Base-by-base conservation (phyloP, 1,140 invertebrate species). In the Cydia fagiglandana region DNA sequence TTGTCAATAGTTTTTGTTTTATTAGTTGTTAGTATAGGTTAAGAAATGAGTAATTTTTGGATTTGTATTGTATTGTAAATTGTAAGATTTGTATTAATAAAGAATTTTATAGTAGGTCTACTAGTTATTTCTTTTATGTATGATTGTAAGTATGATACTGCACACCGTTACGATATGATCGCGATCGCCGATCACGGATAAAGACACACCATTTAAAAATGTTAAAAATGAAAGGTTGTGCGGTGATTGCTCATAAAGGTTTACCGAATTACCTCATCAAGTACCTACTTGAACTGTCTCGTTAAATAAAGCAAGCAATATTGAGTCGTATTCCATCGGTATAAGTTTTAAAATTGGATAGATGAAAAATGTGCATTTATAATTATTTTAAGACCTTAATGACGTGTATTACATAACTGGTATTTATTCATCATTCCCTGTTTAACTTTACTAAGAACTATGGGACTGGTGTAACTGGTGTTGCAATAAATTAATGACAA, bases 311-410 rank as follows among this genome's bases (percentile, higher is more conserved):
- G 7, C 20, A 24, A 3, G 20, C 20, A 10, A 24, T 61, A 12
- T 61, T 61, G 20, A 61, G 9, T 61, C 56, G 9, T 24, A 24
- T 12, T 61, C 20, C 56, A 4, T 24, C 7, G 20, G 1, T 12
- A 24, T 61, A 61, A 24, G 56, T 61, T 24, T 24, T 6, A 6
- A 61, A 61, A 24, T 20, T 1, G n/a, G n/a, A 53, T 53, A 6
- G n/a, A n/a, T 53, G 50, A 4, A 4, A n/a, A 61, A 61, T 0
- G 6, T 61, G 20, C 24, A 24, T 24, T 24, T 61, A 24, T 6
- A 24, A 61, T 24, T 61, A 61, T 53, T 53, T 53, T 53, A n/a
- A n/a, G n/a, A 53, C 50, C 53, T 61, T 61, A 61, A 61, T 61
- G 56, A 61, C 56, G 56, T 61, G 24, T 24, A 24, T 61, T 61